A percentile compares a stretch with the other conserved stretches of the same genome.
Evolutionary conservation across 2,113 vertebrate species (phyloP).

Genomic region (Notarius quadriscutis): DNA sequence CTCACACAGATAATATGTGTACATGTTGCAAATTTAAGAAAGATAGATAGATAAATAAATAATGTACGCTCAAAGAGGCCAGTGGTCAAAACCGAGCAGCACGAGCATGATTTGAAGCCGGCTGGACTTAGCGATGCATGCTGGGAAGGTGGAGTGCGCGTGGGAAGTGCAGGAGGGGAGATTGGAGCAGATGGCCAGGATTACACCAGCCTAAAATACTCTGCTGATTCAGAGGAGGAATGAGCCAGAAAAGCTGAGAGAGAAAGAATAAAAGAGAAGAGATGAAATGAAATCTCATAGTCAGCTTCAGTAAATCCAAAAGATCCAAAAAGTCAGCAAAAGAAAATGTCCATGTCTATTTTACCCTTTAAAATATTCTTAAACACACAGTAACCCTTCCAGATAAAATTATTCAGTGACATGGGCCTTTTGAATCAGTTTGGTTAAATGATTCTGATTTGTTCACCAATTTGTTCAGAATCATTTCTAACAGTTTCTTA

Average conservation of each 20-base stretch:
- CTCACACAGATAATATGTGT: not conserved
- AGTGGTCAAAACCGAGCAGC: not conserved
- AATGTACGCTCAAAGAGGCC: not conserved
- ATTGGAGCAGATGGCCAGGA: constrained; percentile 75
- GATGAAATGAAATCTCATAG: not conserved
- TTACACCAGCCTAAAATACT: constrained; percentile 77
- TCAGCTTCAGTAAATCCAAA: not conserved
- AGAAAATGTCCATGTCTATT: not conserved
- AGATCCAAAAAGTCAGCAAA: constrained; percentile 2
- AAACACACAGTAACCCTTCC: not conserved
- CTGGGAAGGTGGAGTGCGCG: constrained; percentile 42
- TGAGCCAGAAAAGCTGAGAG: constrained; percentile 58
- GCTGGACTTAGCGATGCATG: constrained; percentile 31
- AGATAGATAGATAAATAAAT: not conserved
- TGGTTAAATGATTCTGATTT: not conserved
- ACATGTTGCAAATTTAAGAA: not conserved
- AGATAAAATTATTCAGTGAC: not conserved
- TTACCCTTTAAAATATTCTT: not conserved
- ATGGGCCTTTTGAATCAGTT: not conserved
- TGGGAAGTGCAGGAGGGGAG: constrained; percentile 35
- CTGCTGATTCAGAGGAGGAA: constrained; percentile 71
- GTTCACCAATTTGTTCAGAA: not conserved
- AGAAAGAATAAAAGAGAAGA: constrained; percentile 18
- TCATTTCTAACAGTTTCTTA: not conserved
- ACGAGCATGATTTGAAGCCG: not conserved